Percentiles rank a stretch among this genome's conserved stretches.
Conservation (phyloP, 2,888 invertebrate species). For the Netelia melanura region DNA sequence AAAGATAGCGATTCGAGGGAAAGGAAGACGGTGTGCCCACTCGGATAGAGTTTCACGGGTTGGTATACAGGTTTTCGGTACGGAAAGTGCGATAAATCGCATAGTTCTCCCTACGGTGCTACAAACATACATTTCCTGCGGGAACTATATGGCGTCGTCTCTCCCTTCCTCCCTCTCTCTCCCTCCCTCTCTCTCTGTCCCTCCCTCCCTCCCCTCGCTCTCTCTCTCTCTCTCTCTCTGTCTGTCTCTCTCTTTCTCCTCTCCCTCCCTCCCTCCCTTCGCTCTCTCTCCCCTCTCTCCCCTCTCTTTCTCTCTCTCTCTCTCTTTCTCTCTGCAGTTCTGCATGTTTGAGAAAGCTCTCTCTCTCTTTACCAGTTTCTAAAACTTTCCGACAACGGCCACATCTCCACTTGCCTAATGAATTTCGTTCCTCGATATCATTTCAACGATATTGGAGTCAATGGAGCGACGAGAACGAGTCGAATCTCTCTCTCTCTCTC, state of each 20-base stretch:
- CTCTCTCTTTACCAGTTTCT: slow-evolving; percentile 14
- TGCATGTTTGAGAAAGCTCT: slow-evolving; percentile 3
- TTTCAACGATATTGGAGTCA: slow-evolving; percentile 70
- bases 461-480: slow-evolving; percentile 60
- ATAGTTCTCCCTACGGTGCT: slow-evolving; percentile 55
- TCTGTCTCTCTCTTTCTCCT: too few relatives aligned
- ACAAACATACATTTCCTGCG: slow-evolving; percentile 61
- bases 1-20: slow-evolving; percentile 62
- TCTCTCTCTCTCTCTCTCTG: background rate
- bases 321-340: too few relatives aligned
- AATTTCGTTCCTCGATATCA: slow-evolving; percentile 68
- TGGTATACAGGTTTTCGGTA: slow-evolving; percentile 47
- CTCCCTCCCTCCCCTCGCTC: too few relatives aligned
- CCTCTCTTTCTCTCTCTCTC: too few relatives aligned
- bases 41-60: slow-evolving; percentile 38
- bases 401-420: slow-evolving; percentile 67
- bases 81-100: slow-evolving; percentile 71
- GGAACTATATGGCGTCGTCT: slow-evolving; percentile 34
- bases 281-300: too few relatives aligned
- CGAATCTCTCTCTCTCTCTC: slow-evolving; percentile 24
- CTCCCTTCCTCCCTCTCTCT: slow-evolving; percentile 39
- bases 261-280: too few relatives aligned
- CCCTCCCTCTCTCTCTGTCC: background rate
- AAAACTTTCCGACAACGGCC: slow-evolving; percentile 51
- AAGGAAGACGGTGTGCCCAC: slow-evolving; percentile 34